A percentile compares a stretch with the other conserved stretches of the same genome.
These are phyloP conservation scores for Leptogaster cylindrica DNA, from an alignment of 2,888 invertebrate genomes.

Conservation along the genomic window DNA sequence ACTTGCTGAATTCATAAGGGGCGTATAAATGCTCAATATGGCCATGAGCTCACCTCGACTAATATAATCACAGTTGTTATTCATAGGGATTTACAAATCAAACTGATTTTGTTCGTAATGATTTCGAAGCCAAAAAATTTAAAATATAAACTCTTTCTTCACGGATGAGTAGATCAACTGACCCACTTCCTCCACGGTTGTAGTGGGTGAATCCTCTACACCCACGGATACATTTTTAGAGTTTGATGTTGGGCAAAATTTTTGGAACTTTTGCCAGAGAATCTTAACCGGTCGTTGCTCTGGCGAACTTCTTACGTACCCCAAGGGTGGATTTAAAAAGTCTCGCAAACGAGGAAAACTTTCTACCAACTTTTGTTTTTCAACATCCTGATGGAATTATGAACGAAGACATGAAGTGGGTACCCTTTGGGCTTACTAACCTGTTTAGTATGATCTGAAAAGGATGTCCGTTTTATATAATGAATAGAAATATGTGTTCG, in stretches of 20 bases:
- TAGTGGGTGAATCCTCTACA: neutral
- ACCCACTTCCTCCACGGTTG: slow-evolving; percentile 2
- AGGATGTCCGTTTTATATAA: no score
- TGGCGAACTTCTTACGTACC: neutral
- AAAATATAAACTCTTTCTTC: slow-evolving; percentile 25
- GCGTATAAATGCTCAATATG: no score
- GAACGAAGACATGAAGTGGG: no score
- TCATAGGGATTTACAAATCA: slow-evolving; percentile 4
- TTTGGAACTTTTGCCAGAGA: neutral
- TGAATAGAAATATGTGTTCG: no score
- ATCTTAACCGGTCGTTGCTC: neutral
- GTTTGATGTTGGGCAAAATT: neutral
- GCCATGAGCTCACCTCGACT: neutral
- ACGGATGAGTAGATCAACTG: slow-evolving; percentile 15
- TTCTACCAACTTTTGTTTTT: no score
- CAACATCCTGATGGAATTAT: no score
- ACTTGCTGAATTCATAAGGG: neutral
- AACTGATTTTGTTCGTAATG: slow-evolving; percentile 7
- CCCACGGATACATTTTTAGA: neutral
- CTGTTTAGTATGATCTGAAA: no score
- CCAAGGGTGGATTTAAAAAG: neutral
- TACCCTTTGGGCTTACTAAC: no score
- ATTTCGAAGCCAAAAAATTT: neutral
- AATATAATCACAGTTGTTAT: neutral
- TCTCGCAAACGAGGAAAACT: neutral